These are phyloP conservation scores for Acipenser transmontanus DNA, from an alignment of 2,797 vertebrate species.

Conservation along the genomic window DNA sequence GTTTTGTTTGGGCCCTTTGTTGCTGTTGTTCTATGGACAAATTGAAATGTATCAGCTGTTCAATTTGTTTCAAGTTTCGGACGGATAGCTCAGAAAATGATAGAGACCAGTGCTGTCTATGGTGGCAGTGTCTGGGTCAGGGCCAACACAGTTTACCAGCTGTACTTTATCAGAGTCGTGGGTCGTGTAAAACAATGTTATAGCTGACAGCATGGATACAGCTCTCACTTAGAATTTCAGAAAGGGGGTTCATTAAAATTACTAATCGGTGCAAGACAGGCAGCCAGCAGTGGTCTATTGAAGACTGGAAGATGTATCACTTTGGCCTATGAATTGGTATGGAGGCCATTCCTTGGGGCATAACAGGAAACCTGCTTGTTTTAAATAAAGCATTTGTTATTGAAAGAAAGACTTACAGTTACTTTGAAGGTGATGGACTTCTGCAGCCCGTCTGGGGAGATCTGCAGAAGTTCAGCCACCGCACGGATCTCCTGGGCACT, in stretches of 20 bases:
- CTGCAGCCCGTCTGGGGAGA: conserved; percentile 88
- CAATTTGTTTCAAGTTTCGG: conserved; percentile 20
- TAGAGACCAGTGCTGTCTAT: conserved; percentile 1
- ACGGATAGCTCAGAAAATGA: conserved; percentile 15
- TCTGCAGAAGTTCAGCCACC: conserved; percentile 87
- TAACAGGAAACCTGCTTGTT: not conserved
- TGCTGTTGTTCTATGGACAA: conserved; percentile 11
- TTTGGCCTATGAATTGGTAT: too few species aligned
- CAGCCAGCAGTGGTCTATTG: too few species aligned
- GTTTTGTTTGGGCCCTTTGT: conserved; percentile 21
- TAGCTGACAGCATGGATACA: too few species aligned
- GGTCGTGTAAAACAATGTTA: too few species aligned
- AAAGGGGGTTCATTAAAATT: too few species aligned
- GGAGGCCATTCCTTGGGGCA: conserved; percentile 9
- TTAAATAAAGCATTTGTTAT: not conserved
- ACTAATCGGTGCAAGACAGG: too few species aligned
- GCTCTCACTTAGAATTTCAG: too few species aligned
- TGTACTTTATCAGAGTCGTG: too few species aligned
- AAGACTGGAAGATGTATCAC: too few species aligned
- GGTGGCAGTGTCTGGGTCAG: conserved; percentile 13
- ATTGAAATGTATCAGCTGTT: conserved; percentile 22
- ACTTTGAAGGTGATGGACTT: conserved; percentile 93
- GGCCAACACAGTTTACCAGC: not conserved
- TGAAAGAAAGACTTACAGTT: conserved; percentile 66
- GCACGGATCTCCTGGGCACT: conserved; percentile 89